These are phyloP conservation scores for Micoletzkya japonica DNA, from an alignment of 2,888 invertebrate species.

Conservation along the genomic window DNA sequence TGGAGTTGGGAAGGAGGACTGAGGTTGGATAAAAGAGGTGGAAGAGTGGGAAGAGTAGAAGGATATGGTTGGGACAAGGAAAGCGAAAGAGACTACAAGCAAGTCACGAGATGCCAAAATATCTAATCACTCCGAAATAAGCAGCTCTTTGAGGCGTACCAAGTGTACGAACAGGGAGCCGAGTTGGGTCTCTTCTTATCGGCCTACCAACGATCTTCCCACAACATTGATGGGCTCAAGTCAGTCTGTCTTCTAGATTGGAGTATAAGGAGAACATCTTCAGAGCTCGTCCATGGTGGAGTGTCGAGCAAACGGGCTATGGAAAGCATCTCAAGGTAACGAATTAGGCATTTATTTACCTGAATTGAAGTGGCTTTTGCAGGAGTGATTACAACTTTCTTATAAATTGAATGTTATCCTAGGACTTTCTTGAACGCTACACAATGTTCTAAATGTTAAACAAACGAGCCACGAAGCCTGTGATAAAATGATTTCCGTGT, in stretches of 20 bases:
- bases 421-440: too few species aligned
- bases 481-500: too few species aligned
- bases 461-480: too few species aligned
- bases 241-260: neutral
- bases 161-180: constrained; percentile 28
- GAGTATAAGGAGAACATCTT: neutral
- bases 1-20: constrained; percentile 27
- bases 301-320: constrained; percentile 12
- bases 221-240: constrained; percentile 28
- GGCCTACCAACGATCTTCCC: constrained; percentile 26
- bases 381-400: neutral
- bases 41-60: neutral
- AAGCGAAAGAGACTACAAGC: too few species aligned
- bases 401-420: too few species aligned
- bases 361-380: too few species aligned
- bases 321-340: constrained; percentile 26
- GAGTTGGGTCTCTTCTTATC: constrained; percentile 27
- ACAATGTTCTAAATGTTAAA: too few species aligned
- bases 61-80: too few species aligned
- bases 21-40: constrained; percentile 1
- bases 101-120: too few species aligned
- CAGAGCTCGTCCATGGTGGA: constrained; percentile 29
- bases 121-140: neutral
- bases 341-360: neutral
- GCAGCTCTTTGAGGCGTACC: constrained; percentile 14